Evolutionary conservation across 2,888 invertebrate genomes (phyloP), one percentile per base, ranked within the genome.

Genomic region (Trilocha varians): DNA sequence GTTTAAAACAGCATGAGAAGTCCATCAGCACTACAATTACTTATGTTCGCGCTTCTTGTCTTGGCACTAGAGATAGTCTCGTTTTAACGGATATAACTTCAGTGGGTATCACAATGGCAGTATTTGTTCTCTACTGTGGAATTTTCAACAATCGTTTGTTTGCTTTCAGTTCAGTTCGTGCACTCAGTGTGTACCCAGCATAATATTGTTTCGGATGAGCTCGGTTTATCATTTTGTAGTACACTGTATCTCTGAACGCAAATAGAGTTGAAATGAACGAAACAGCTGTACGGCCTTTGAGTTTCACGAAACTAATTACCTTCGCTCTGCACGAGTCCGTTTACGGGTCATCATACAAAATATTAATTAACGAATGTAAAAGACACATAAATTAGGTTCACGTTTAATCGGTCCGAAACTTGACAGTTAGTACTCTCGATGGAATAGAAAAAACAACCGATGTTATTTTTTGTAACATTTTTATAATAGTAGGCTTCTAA

Each of bases 341-440:
- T 50, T 47, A 50, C 49, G 48, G 49, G 43, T 44, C 45, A 46
- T 49, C 44, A 50, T 39, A 48, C 46, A 42, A 51, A 46, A 43
- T 49, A 48, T 52, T 53, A 48, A 57, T 58, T 55, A 55, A 47
- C 54, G 47, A 51, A 55, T 55, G 48, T 53, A 45, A 57, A 50
- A 59, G 38, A 52, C 45, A 40, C 48, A 13, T 49, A 49, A 46
- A 54, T 54, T 53, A 52, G 45, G 54, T 47, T 53, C 52, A 51
- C 41, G 35, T 18, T 13, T 32, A 38, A 6, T 18, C 13, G 14
- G 34, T 43, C 40, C 47, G 36, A 47, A 52, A 56, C 50, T 54
- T 50, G 57, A 53, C 54, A 56, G 49, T 50, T 46, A 46, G 9
- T 34, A n/a, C n/a, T 34, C 25, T 25, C 25, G 4, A 6, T 25